Conservation (phyloP, 2,113 vertebrate genomes). For the Sterrhoptilus dennistouni region DNA sequence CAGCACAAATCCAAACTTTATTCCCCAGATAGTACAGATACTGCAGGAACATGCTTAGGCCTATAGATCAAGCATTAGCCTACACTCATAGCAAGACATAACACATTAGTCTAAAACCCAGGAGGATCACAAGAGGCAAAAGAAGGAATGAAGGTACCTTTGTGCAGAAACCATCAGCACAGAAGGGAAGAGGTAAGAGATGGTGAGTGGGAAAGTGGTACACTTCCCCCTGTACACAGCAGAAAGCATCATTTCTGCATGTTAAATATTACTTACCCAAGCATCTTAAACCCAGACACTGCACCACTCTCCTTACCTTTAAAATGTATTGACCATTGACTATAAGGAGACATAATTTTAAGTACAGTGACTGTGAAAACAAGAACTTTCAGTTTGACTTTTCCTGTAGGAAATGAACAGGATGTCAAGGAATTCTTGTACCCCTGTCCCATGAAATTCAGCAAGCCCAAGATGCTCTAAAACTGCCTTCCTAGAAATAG, state of each 20-base stretch:
- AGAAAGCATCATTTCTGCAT: background rate
- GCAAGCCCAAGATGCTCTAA: background rate
- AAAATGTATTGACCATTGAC: accelerated
- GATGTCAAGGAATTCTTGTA: background rate
- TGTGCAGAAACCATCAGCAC: background rate
- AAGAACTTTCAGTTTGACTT: background rate
- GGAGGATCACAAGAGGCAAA: background rate
- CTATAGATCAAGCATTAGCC: background rate
- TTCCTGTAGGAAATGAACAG: background rate
- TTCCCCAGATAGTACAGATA: background rate
- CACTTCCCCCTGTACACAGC: background rate
- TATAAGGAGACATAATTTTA: background rate
- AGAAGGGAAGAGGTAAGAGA: background rate
- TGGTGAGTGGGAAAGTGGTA: background rate
- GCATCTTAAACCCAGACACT: background rate
- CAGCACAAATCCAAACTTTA: background rate
- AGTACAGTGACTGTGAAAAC: background rate
- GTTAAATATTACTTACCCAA: background rate
- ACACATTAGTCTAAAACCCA: background rate
- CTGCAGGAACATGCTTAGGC: background rate
- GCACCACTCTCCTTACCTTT: background rate
- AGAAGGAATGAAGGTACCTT: background rate
- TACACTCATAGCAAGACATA: background rate
- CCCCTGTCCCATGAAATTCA: background rate
- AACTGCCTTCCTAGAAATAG: background rate